A percentile compares a stretch with the other conserved stretches of the same genome.
These are phyloP conservation scores for Melanerpes formicivorus DNA, from an alignment of 2,113 vertebrate genomes.

Conservation along the genomic window DNA sequence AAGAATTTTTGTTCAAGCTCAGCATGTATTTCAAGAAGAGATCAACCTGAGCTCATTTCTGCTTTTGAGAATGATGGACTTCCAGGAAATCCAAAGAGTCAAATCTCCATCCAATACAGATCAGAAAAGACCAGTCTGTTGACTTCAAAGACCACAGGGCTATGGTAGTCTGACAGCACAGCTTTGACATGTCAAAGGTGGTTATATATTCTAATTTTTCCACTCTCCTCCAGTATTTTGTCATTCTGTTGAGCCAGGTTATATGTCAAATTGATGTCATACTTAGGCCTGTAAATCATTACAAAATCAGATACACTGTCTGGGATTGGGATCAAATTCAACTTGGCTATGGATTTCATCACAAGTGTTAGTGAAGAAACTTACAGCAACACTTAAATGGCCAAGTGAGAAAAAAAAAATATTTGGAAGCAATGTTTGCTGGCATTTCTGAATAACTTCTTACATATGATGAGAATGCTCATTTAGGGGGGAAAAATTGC, in stretches of 20 bases:
- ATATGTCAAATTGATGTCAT: background rate
- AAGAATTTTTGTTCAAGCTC: background rate
- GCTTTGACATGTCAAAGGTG: background rate
- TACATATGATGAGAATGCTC: background rate
- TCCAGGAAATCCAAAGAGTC: background rate
- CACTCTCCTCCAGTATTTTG: background rate
- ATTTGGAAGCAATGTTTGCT: background rate
- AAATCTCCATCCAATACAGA: background rate
- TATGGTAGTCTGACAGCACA: background rate
- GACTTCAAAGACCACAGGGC: accelerated
- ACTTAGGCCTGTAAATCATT: background rate
- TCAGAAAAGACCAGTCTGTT: background rate
- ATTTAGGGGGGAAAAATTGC: background rate
- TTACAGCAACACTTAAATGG: background rate
- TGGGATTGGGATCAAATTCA: background rate
- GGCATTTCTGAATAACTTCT: background rate
- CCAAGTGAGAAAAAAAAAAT: background rate
- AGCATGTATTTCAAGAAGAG: background rate
- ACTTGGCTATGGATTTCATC: background rate
- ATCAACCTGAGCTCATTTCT: background rate
- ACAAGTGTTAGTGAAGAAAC: background rate
- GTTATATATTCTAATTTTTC: background rate
- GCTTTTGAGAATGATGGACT: background rate
- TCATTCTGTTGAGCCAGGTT: background rate
- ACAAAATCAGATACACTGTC: background rate